These are phyloP conservation scores for Pheosia tremula DNA, from an alignment of 2,888 invertebrate genomes.

Conservation along the genomic window DNA sequence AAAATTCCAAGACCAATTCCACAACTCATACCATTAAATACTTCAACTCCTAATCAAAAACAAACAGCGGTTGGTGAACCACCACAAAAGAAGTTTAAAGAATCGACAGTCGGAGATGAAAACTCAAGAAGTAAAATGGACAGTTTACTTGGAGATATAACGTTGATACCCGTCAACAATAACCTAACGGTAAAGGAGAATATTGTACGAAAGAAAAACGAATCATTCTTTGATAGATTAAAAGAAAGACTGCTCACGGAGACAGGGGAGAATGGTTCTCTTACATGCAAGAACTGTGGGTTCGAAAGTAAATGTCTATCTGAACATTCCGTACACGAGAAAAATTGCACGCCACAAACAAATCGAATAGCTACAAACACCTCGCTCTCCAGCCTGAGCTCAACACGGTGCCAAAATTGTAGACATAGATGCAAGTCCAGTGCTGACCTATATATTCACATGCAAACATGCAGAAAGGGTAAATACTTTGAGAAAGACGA, in stretches of 20 bases:
- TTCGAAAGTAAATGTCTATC: conserved; percentile 92
- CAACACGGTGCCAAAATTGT: conserved; percentile 93
- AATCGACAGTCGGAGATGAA: conserved; percentile 40
- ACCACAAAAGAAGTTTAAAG: conserved; percentile 73
- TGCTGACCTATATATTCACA: conserved; percentile 89
- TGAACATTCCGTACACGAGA: conserved; percentile 92
- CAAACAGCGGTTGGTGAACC: conserved; percentile 69
- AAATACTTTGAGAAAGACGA: conserved; percentile 60
- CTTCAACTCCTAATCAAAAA: conserved; percentile 74
- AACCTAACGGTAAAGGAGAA: conserved; percentile 57
- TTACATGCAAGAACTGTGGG: conserved; percentile 89
- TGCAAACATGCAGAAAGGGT: conserved; percentile 87
- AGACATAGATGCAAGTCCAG: conserved; percentile 94
- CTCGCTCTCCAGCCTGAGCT: conserved; percentile 82
- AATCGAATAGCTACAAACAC: conserved; percentile 69
- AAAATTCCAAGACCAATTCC: conserved; percentile 87
- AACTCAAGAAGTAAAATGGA: conserved; percentile 43
- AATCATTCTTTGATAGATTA: conserved; percentile 92
- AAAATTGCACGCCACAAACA: conserved; percentile 84
- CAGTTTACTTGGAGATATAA: conserved; percentile 59
- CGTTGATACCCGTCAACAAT: conserved; percentile 56
- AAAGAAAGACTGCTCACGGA: conserved; percentile 89
- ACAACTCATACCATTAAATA: conserved; percentile 89
- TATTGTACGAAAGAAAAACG: conserved; percentile 85
- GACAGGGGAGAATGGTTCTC: conserved; percentile 86